Evolutionary conservation across 2,888 invertebrate species (phyloP).

Genomic region (Ennomos fuscantarius): DNA sequence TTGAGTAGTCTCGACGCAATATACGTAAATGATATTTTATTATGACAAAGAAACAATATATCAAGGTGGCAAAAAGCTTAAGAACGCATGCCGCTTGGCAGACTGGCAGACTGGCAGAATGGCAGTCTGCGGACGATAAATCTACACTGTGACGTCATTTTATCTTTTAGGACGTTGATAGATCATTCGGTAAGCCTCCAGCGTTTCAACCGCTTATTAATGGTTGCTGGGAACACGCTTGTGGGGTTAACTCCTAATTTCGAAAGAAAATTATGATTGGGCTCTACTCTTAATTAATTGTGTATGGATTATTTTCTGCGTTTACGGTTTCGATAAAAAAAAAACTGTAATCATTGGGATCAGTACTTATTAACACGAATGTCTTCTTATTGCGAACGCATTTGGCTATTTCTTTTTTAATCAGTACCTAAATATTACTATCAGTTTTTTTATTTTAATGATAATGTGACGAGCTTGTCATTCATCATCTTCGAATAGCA

Average conservation of each 20-base stretch:
- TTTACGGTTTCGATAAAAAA: not conserved
- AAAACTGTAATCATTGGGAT: no score
- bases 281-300: slow-evolving; percentile 22
- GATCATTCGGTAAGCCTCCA: slow-evolving; percentile 52
- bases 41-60: slow-evolving; percentile 54
- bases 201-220: slow-evolving; percentile 40
- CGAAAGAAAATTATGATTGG: slow-evolving; percentile 20
- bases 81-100: slow-evolving; percentile 53
- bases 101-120: slow-evolving; percentile 10
- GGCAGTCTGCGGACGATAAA: slow-evolving; percentile 58
- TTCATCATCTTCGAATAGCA: no score
- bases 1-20: slow-evolving; percentile 22
- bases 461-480: no score
- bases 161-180: slow-evolving; percentile 68
- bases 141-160: slow-evolving; percentile 67
- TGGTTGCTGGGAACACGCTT: slow-evolving; percentile 30
- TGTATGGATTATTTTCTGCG: slow-evolving; percentile 5
- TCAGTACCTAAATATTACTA: no score
- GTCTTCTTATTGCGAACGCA: no score
- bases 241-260: slow-evolving; percentile 30
- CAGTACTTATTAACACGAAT: no score
- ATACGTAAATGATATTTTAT: slow-evolving; percentile 36
- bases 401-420: no score
- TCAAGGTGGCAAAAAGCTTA: slow-evolving; percentile 59
- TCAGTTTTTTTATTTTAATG: no score